These are phyloP conservation scores for Pachypeltis micranthus DNA, from an alignment of 1,140 invertebrate genomes.

Conservation along the genomic window DNA sequence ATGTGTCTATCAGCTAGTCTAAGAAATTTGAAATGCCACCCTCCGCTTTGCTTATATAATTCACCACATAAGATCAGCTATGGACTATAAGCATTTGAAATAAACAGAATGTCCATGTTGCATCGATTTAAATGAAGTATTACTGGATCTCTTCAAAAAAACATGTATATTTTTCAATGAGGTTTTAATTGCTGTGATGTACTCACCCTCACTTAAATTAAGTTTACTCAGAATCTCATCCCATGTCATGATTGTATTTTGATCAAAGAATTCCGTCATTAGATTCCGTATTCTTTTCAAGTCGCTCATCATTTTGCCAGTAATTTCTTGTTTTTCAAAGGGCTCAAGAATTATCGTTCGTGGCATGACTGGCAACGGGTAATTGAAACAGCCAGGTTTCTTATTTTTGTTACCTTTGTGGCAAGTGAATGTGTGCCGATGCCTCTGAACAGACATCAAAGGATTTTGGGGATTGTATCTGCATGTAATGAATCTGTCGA, in stretches of 20 bases:
- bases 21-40: background rate
- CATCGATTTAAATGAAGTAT: too few relatives aligned
- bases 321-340: background rate
- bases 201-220: background rate
- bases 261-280: too few relatives aligned
- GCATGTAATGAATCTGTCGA: constrained; percentile 13
- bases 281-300: background rate
- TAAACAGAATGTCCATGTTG: too few relatives aligned
- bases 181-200: background rate
- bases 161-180: background rate
- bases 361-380: background rate
- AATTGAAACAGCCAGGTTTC: background rate
- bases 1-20: background rate
- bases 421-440: constrained; percentile 10
- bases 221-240: background rate
- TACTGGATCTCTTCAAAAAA: background rate
- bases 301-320: background rate
- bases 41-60: constrained; percentile 10
- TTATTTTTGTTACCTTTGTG: constrained; percentile 1
- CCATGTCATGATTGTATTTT: background rate
- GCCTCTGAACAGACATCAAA: background rate
- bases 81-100: background rate
- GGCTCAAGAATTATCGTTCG: background rate
- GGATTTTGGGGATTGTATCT: background rate
- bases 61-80: background rate